Conservation (phyloP, 2,113 vertebrate genomes). For the Rhynchomys soricoides region DNA sequence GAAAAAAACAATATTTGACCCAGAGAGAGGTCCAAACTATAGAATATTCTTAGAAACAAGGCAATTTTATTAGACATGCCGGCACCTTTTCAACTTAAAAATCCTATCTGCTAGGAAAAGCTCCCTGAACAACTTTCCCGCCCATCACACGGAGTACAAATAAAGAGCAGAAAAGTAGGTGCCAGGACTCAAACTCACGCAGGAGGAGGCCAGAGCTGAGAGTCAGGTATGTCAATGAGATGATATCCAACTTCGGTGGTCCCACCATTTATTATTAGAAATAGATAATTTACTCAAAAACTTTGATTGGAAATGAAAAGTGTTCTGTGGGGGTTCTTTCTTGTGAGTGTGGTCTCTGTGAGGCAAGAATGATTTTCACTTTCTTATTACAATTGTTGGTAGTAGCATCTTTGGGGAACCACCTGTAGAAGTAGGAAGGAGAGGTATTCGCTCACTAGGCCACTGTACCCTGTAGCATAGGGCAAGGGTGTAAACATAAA, state of each 20-base stretch:
- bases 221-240: neutral
- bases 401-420: neutral
- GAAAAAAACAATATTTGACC: neutral
- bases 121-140: neutral
- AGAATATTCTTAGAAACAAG: conserved; percentile 9
- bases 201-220: neutral
- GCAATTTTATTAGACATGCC: neutral
- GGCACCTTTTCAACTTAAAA: conserved; percentile 41
- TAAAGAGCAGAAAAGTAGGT: neutral
- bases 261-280: neutral
- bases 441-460: fast-evolving
- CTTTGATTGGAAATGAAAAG: neutral
- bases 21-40: neutral
- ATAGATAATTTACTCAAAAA: neutral
- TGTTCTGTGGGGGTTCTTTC: neutral
- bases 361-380: conserved; percentile 19
- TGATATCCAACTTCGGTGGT: neutral
- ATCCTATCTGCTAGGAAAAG: neutral
- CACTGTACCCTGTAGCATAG: neutral
- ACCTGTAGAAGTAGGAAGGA: neutral
- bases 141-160: neutral
- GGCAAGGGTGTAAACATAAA: neutral
- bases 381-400: neutral
- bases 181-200: neutral
- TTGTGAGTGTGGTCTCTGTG: neutral